Base-by-base conservation (phyloP, 2,888 invertebrate species). In the Zele albiditarsus region DNA sequence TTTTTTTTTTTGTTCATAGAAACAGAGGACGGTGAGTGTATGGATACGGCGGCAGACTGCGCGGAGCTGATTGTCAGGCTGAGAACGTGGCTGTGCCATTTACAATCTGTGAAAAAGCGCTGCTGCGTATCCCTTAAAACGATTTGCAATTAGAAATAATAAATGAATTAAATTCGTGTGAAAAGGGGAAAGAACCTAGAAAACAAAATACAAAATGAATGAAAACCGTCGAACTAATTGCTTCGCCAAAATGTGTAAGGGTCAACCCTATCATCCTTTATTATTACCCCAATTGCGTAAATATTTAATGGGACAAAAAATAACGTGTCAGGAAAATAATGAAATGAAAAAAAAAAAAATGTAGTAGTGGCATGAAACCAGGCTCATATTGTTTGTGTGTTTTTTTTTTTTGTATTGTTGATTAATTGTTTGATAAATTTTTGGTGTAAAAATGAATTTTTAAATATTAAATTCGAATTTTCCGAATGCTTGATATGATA, bases 21-120 rank as follows among this genome's bases (percentile, higher is more conserved):
- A 87, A 84, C 84, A 87, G 87, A 82, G 87, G 88, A 74, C 88
- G 89, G 83, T 89, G 89, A 89, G 83, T 89, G 89, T 84, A 84
- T 77, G 79, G 89, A 89, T 80, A 82, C 83, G 77, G 88, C 86
- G 77, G 83, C 88, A 85, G 89, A 89, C 86, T 89, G 89, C 87
- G 89, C 89, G 83, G 89, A 89, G 84, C 84, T 88, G 86, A 89
- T 89, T 82, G 85, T 86, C 85, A 89, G 89, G 89, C 88, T 89
- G 85, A 86, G 86, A 84, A 87, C 86, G 85, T 89, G 89, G 89
- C 88, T 89, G 88, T 89, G 89, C 88, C 89, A 89, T 88, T 83
- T 89, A 82, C 87, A 88, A 88, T 88, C 89, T 82, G 87, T 89
- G 83, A 88, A 81, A 83, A 87, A 80, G 80, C 88, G 89, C 82